These are phyloP conservation scores for Misgurnus anguillicaudatus DNA, from an alignment of 2,113 vertebrate genomes.

Conservation along the genomic window DNA sequence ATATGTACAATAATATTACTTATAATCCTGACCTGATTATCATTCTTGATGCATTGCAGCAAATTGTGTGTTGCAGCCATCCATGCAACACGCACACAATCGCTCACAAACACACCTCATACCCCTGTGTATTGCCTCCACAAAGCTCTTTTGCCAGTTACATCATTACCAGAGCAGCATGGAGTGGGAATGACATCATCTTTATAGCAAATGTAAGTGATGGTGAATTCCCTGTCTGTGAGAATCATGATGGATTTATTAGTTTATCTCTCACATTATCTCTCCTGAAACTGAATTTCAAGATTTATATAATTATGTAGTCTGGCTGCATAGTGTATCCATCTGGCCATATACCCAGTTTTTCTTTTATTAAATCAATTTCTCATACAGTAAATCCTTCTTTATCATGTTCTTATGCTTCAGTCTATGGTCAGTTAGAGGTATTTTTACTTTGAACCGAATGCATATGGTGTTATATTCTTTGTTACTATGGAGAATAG, in stretches of 20 bases:
- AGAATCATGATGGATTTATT: not conserved
- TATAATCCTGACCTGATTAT: not conserved
- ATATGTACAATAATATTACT: too few species aligned
- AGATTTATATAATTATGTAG: not conserved
- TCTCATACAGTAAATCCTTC: not conserved
- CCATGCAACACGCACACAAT: not conserved
- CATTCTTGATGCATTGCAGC: not conserved
- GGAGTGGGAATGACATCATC: conserved; percentile 33
- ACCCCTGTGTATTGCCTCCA: conserved; percentile 17
- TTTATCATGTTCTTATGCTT: not conserved
- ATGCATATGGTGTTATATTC: not conserved
- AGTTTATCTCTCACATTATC: conserved; percentile 13
- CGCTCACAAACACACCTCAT: conserved; percentile 11
- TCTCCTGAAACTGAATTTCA: not conserved
- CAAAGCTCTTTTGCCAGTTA: conserved; percentile 14
- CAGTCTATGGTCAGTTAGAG: not conserved
- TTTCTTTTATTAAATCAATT: too few species aligned
- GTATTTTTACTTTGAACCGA: not conserved
- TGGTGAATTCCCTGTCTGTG: conserved; percentile 17
- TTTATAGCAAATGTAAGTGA: conserved; percentile 15
- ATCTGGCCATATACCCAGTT: not conserved
- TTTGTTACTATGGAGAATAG: not conserved
- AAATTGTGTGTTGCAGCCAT: not conserved
- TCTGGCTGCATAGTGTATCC: not conserved
- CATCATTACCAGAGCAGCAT: conserved; percentile 30